Evolutionary conservation across 1,140 invertebrate genomes (phyloP).

Genomic region (Euschistus heros): DNA sequence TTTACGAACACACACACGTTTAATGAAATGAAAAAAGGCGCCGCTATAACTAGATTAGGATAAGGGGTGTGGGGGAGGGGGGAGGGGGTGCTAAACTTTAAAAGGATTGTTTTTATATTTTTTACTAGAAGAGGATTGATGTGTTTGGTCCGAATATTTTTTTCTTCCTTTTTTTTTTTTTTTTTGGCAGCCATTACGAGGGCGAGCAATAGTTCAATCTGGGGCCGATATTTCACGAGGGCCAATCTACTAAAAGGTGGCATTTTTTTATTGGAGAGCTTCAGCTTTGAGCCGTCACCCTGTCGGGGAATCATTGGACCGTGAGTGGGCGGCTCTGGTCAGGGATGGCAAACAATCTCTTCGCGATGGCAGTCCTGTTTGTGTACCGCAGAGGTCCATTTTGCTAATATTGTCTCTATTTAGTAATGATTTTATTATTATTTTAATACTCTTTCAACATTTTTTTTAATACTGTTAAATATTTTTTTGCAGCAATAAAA

Average conservation of each 20-base stretch:
- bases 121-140: constrained; percentile 10
- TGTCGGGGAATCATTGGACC: background rate
- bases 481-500: too few species aligned
- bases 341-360: too few species aligned
- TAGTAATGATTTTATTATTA: too few species aligned
- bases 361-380: too few species aligned
- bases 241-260: constrained; percentile 24
- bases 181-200: constrained; percentile 12
- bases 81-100: background rate
- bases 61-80: background rate
- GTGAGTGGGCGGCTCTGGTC: too few species aligned
- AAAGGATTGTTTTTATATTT: constrained; percentile 16
- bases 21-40: background rate
- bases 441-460: too few species aligned
- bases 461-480: too few species aligned
- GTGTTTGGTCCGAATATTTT: constrained; percentile 15
- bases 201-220: constrained; percentile 22
- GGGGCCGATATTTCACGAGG: constrained; percentile 13
- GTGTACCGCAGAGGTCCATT: too few species aligned
- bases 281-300: background rate
- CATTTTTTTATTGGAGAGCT: constrained; percentile 19
- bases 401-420: too few species aligned
- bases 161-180: background rate
- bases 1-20: constrained; percentile 10
- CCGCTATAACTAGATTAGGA: constrained; percentile 5